Evolutionary conservation across 2,888 invertebrate species (phyloP).

Genomic region (Teleogryllus oceanicus): DNA sequence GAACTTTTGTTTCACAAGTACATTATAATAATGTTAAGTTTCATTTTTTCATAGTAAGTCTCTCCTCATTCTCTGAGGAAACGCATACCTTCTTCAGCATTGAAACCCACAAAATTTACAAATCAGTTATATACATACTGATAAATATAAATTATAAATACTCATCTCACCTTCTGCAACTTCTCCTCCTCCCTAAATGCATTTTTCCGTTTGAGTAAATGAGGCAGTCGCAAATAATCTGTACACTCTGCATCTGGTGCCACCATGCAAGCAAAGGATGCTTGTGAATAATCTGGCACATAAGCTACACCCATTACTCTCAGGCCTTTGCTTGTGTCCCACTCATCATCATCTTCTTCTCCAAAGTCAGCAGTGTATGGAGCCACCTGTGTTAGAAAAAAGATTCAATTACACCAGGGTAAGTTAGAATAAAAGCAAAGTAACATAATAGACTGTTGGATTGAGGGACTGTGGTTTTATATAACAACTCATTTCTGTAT

Average conservation of each 20-base stretch:
- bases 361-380: slow-evolving; percentile 71
- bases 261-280: slow-evolving; percentile 83
- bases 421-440: too few relatives aligned
- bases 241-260: slow-evolving; percentile 88
- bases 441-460: too few relatives aligned
- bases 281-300: slow-evolving; percentile 76
- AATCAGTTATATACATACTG: background rate
- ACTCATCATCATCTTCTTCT: slow-evolving; percentile 88
- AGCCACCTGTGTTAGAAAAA: slow-evolving; percentile 53
- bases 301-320: slow-evolving; percentile 86
- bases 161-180: slow-evolving; percentile 51
- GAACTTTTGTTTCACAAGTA: too few relatives aligned
- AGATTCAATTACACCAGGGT: too few relatives aligned
- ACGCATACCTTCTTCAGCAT: background rate
- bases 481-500: too few relatives aligned
- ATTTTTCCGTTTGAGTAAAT: slow-evolving; percentile 78
- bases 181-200: slow-evolving; percentile 67
- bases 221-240: slow-evolving; percentile 83
- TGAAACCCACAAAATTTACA: slow-evolving; percentile 7
- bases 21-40: too few relatives aligned
- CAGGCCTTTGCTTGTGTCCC: slow-evolving; percentile 79
- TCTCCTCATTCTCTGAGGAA: too few relatives aligned
- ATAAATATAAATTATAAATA: background rate
- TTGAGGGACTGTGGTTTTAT: too few relatives aligned
- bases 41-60: too few relatives aligned